phyloP scores from a whole-genome alignment of 1,140 invertebrate species.

The Pachypeltis micranthus region DNA sequence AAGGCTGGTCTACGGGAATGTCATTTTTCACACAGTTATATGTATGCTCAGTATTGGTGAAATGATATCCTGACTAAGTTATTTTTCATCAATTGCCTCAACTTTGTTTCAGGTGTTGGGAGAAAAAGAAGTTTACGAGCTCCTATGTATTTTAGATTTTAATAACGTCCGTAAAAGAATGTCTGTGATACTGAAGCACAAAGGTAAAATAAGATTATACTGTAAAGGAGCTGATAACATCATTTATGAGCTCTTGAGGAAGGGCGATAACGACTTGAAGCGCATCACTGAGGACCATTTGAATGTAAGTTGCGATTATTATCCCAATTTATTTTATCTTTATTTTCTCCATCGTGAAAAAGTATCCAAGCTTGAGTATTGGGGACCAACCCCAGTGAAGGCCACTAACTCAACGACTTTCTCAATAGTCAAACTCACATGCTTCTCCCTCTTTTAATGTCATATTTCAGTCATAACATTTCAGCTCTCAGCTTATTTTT shows the following conservation, averaged over 20 bases:
- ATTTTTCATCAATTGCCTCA: neutral
- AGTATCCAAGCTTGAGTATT: no score
- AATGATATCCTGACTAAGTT: neutral
- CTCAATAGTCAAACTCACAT: no score
- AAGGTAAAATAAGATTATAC: constrained; percentile 73
- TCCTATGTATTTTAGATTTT: constrained; percentile 96
- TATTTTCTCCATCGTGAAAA: no score
- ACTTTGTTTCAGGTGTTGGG: constrained; percentile 51
- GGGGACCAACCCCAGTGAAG: no score
- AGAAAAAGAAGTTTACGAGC: constrained; percentile 77
- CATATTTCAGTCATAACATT: no score
- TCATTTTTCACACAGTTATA: neutral
- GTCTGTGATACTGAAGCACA: constrained; percentile 83
- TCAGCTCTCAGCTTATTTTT: no score
- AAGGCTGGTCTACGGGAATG: neutral
- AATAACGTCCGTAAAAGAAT: constrained; percentile 98
- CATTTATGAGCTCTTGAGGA: constrained; percentile 83
- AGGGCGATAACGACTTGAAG: constrained; percentile 61
- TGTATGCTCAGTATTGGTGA: neutral
- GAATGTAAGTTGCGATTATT: constrained; percentile 59
- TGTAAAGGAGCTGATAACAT: constrained; percentile 99
- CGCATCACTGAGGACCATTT: constrained; percentile 82
- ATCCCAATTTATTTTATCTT: no score
- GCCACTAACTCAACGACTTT: no score
- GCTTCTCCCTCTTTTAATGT: no score